Evolutionary conservation across 2,888 invertebrate genomes (phyloP).

Genomic region (Hololepta plana): DNA sequence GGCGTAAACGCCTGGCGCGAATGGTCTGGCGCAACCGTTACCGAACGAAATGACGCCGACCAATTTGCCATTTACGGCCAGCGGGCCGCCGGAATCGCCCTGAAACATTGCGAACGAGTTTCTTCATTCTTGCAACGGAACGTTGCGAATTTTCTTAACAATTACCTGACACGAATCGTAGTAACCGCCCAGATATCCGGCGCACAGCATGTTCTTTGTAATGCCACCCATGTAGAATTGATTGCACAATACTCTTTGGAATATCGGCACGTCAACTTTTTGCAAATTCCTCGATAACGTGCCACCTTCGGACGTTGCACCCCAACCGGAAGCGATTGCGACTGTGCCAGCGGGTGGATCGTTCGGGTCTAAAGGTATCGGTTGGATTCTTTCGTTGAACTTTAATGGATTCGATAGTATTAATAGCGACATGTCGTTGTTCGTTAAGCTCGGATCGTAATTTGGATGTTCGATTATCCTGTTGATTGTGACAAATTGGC

Average conservation of each 20-base stretch:
- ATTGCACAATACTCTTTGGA: no score
- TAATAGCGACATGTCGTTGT: conserved; percentile 10
- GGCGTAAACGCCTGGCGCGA: conserved; percentile 16
- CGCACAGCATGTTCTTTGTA: conserved; percentile 6
- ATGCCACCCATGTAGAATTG: no score
- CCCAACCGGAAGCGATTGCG: conserved; percentile 8
- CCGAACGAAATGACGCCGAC: conserved; percentile 17
- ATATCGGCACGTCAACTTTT: conserved; percentile 2
- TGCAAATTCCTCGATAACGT: conserved; percentile 1
- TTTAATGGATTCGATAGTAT: no score
- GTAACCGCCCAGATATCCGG: conserved; percentile 4
- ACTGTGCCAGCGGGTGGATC: conserved; percentile 4
- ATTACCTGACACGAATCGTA: conserved; percentile 7
- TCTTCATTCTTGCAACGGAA: no score
- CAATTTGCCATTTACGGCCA: conserved; percentile 12
- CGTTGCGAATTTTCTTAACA: no score
- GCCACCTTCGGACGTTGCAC: conserved; percentile 8
- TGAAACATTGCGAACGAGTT: no score
- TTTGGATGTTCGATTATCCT: no score
- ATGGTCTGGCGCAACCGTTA: conserved; percentile 12
- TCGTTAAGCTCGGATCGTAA: conserved; percentile 6
- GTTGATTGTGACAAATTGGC: no score
- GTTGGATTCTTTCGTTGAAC: no score
- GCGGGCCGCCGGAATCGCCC: conserved; percentile 20
- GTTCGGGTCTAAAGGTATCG: no score